These are phyloP conservation scores for Numenius phaeopus DNA, from an alignment of 2,797 vertebrate species.

Conservation along the genomic window DNA sequence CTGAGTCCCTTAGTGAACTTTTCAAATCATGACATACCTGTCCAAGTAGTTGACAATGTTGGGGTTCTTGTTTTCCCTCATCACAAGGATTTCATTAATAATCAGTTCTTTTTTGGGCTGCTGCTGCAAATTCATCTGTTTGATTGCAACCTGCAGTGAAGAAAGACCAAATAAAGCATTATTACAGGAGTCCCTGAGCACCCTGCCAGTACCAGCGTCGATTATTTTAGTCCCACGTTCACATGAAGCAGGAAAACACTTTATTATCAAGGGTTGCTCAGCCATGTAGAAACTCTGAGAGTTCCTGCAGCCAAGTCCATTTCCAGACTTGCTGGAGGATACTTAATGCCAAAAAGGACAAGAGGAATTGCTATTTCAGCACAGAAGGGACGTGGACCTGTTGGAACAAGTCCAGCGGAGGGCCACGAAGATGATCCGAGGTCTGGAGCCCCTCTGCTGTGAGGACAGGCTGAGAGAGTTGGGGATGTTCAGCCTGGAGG, in stretches of 20 bases:
- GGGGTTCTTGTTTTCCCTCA: slow-evolving; percentile 99
- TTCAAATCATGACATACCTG: slow-evolving; percentile 82
- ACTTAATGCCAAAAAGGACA: not conserved
- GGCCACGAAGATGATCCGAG: no score
- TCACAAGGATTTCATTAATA: slow-evolving; percentile 97
- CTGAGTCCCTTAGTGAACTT: not conserved
- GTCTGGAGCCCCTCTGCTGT: no score
- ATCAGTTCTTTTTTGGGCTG: slow-evolving; percentile 98
- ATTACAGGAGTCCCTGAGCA: not conserved
- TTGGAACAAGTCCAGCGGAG: no score
- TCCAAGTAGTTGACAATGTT: slow-evolving; percentile 98
- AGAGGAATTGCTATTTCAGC: not conserved
- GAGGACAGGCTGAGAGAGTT: no score
- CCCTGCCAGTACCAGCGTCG: rapidly evolving
- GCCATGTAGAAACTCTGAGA: not conserved
- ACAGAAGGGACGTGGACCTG: no score
- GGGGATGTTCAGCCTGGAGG: no score
- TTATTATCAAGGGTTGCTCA: not conserved
- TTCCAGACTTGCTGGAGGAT: not conserved
- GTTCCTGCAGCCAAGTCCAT: not conserved
- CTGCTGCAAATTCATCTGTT: slow-evolving; percentile 98
- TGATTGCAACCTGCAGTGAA: slow-evolving; percentile 90
- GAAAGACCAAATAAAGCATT: not conserved
- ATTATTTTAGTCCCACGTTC: not conserved
- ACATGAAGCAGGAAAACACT: not conserved